phyloP scores from a whole-genome alignment of 2,888 invertebrate species.

The Drosophila buzzatii region DNA sequence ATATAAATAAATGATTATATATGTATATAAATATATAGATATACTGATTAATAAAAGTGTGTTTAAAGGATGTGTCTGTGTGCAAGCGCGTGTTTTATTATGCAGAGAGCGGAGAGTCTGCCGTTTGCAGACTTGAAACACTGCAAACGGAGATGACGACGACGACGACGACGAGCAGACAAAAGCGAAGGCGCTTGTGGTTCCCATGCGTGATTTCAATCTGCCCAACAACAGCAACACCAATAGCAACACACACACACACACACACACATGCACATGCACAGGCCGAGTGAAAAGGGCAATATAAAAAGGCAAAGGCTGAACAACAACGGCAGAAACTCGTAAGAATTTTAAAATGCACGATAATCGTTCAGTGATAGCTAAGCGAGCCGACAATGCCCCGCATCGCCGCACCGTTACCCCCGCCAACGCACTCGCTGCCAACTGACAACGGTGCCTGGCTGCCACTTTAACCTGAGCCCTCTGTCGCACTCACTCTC shows the following conservation, averaged over 20 bases:
- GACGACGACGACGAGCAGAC: constrained; percentile 48
- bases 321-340: constrained; percentile 74
- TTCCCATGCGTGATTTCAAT: constrained; percentile 82
- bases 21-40: constrained; percentile 37
- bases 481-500: constrained; percentile 10
- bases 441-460: constrained; percentile 70
- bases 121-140: constrained; percentile 45
- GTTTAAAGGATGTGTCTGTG: constrained; percentile 58
- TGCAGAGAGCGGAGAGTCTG: constrained; percentile 6
- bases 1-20: not conserved
- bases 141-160: constrained; percentile 42
- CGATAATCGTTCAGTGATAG: constrained; percentile 84
- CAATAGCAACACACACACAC: constrained; percentile 31
- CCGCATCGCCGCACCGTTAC: constrained; percentile 26
- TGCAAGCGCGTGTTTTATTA: constrained; percentile 21
- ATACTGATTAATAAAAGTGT: constrained; percentile 74
- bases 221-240: constrained; percentile 59
- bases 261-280: constrained; percentile 5
- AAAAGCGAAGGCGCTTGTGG: constrained; percentile 75
- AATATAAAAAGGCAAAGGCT: constrained; percentile 70
- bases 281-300: constrained; percentile 68
- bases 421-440: constrained; percentile 33
- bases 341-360: constrained; percentile 85
- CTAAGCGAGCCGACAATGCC: constrained; percentile 78
- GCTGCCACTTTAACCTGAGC: constrained; percentile 72